phyloP scores from a whole-genome alignment of 2,888 invertebrate species.

The Malthinus seriepunctatus region DNA sequence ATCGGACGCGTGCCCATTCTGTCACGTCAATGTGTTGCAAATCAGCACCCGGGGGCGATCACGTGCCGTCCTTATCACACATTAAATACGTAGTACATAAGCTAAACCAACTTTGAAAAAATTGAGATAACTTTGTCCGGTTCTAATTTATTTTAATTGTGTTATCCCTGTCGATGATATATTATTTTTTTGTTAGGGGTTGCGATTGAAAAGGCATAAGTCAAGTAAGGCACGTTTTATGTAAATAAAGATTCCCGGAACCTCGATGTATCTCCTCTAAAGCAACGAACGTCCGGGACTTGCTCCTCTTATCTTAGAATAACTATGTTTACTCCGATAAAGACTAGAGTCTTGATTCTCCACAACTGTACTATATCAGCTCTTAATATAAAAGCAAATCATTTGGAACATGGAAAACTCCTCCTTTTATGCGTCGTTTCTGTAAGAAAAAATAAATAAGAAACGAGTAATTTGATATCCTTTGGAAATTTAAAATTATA shows the following conservation, averaged over 20 bases:
- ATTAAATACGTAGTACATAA: constrained; percentile 38
- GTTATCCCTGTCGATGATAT: constrained; percentile 15
- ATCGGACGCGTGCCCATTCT: constrained; percentile 44
- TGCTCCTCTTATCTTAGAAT: constrained; percentile 19
- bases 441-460: not conserved
- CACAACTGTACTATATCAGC: constrained; percentile 13
- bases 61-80: constrained; percentile 43
- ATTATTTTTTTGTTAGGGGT: not conserved
- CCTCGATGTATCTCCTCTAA: constrained; percentile 9
- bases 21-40: constrained; percentile 48
- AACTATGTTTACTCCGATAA: constrained; percentile 20
- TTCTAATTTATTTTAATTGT: constrained; percentile 16
- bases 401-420: not conserved
- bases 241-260: constrained; percentile 14
- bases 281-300: constrained; percentile 11
- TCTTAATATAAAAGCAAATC: constrained; percentile 17
- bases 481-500: no score
- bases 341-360: constrained; percentile 15
- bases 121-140: constrained; percentile 23
- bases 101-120: constrained; percentile 34
- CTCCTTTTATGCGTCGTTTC: constrained; percentile 1
- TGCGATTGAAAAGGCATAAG: constrained; percentile 14
- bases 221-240: constrained; percentile 7
- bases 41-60: constrained; percentile 42
- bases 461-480: no score